Base-by-base conservation (phyloP, 1,140 invertebrate species). In the Brachionus rubens region DNA sequence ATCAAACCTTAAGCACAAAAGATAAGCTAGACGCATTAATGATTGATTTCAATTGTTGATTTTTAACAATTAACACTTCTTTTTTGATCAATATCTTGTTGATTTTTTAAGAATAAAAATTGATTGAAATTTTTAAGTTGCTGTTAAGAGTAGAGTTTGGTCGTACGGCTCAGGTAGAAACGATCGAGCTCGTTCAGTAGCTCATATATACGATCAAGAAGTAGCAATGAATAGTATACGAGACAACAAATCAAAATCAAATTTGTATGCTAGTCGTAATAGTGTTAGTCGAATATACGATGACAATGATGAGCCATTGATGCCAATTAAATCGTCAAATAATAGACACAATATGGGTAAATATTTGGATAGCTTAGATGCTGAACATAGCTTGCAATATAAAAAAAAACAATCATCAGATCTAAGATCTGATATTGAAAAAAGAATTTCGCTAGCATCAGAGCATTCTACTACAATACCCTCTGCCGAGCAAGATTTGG, bases 131-230 rank as follows among this genome's bases (percentile, higher is more conserved):
- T 36, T 65, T 43, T 65, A 36, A 62, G 56, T 65, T 65, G 36
- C n/a, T 12, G 41, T 65, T 16, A 19, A 24, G n/a, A 65, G 41
- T 43, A 65, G 59, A 65, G 36, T 65, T 65, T 65, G 59, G 59
- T 65, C 59, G 43, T 65, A 65, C 21, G 59, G 59, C 24, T 65
- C 59, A 46, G 40, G 36, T 43, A 65, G 59, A 65, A 65, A 43
- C 30, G 59, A 65, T 65, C 59, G 59, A 21, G 59, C 59, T n/a
- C 10, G 59, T 43, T 65, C 59, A 10, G 59, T 65, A 10, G 59
- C 59, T 41, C 59, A 65, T 41, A 65, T 65, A 24, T 65, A 65
- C 26, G 59, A 65, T 43, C 59, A 65, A 65, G 59, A 65, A 65
- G 36, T 65, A 3, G 59, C 59, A 5, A 41, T 65, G 40, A 65